phyloP scores from a whole-genome alignment of 2,888 invertebrate genomes.

The Leptogaster cylindrica region DNA sequence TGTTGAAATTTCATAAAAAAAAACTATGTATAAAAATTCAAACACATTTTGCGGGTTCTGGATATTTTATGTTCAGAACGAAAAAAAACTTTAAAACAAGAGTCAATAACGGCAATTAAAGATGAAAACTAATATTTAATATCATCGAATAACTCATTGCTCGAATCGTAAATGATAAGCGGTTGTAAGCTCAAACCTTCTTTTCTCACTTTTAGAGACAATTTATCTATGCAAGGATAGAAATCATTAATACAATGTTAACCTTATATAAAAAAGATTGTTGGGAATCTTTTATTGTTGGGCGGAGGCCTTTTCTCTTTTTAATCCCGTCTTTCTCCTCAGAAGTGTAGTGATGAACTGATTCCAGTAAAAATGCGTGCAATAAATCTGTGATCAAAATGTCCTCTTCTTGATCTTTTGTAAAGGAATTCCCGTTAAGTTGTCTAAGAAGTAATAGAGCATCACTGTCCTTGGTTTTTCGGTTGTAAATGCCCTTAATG shows the following conservation, averaged over 20 bases:
- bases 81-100: not conserved
- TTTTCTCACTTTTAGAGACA: not conserved
- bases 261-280: not conserved
- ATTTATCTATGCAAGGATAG: not conserved
- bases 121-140: not conserved
- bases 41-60: not conserved
- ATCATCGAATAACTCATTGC: not conserved
- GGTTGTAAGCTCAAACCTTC: not conserved
- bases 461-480: not conserved
- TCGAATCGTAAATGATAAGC: not conserved
- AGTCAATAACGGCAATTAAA: not conserved
- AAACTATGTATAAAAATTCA: too few species aligned
- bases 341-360: not conserved
- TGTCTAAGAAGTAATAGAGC: too few species aligned
- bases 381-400: not conserved
- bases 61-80: too few species aligned
- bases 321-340: too few species aligned
- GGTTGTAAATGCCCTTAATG: not conserved
- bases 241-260: not conserved
- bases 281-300: not conserved
- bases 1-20: not conserved
- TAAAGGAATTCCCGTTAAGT: not conserved
- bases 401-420: not conserved
- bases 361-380: not conserved
- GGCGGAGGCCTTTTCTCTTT: not conserved